Conservation (phyloP, 1,140 invertebrate genomes). For the Calosoma granatense region DNA sequence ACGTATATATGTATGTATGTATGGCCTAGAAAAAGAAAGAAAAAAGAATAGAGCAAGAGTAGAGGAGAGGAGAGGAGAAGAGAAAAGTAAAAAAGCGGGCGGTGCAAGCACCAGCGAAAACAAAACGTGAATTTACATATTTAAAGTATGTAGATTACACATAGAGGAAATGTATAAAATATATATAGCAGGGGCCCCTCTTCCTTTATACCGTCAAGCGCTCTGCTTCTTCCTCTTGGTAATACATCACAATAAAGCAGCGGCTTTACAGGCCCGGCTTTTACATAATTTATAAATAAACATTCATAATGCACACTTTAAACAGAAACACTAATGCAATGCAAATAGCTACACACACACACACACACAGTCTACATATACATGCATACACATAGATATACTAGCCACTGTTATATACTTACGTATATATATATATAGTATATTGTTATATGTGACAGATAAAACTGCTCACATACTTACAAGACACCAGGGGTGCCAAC, state of each 20-base stretch:
- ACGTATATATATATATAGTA: too few relatives aligned
- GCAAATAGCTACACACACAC: slow-evolving; percentile 33
- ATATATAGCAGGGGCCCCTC: not conserved
- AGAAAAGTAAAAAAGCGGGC: slow-evolving; percentile 11
- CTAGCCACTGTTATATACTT: too few relatives aligned
- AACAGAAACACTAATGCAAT: slow-evolving; percentile 27
- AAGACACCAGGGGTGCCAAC: too few relatives aligned
- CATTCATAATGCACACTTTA: slow-evolving; percentile 33
- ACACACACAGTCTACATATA: too few relatives aligned
- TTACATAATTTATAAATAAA: slow-evolving; percentile 37
- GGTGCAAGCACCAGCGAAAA: slow-evolving; percentile 4
- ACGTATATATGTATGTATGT: not conserved
- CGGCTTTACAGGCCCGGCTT: slow-evolving; percentile 15
- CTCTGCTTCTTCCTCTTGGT: not conserved
- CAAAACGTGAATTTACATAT: slow-evolving; percentile 17
- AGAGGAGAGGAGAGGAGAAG: too few relatives aligned
- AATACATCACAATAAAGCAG: slow-evolving; percentile 8
- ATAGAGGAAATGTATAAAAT: slow-evolving; percentile 13
- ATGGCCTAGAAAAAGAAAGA: not conserved
- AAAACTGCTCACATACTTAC: too few relatives aligned
- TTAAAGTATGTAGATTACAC: slow-evolving; percentile 16
- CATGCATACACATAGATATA: too few relatives aligned
- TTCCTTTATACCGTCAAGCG: not conserved
- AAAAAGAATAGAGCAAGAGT: too few relatives aligned
- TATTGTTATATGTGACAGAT: too few relatives aligned